These are phyloP conservation scores for Clarias fuscus DNA, from an alignment of 2,797 vertebrate species.

Conservation along the genomic window DNA sequence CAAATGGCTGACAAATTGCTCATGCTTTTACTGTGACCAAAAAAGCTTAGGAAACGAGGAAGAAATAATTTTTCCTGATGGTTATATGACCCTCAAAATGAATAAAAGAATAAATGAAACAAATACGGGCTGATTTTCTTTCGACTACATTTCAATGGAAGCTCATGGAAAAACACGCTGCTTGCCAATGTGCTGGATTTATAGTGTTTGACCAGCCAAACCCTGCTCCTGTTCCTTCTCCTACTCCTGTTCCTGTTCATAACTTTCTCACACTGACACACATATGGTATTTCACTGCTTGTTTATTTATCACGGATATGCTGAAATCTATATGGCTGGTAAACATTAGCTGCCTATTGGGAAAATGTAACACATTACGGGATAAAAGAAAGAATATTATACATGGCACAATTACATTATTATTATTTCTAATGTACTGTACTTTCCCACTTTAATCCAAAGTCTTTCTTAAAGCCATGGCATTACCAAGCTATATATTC, in stretches of 20 bases:
- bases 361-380: background rate
- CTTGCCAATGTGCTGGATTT: conserved; percentile 18
- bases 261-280: conserved; percentile 25
- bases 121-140: background rate
- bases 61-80: background rate
- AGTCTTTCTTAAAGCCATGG: background rate
- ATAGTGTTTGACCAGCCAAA: conserved; percentile 31
- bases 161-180: conserved; percentile 15
- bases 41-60: background rate
- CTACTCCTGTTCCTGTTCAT: background rate
- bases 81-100: background rate
- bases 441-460: background rate
- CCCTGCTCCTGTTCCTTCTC: conserved; percentile 13
- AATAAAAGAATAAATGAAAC: background rate
- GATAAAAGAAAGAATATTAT: background rate
- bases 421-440: conserved; percentile 3
- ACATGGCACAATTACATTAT: background rate
- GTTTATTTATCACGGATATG: conserved; percentile 24
- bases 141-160: background rate
- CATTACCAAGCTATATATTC: background rate
- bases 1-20: background rate
- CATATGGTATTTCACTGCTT: background rate
- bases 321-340: conserved; percentile 1
- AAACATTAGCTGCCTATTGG: background rate
- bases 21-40: background rate